Evolutionary conservation across 2,797 vertebrate species (phyloP).

Genomic region (Enteromius afrohamiltoni): DNA sequence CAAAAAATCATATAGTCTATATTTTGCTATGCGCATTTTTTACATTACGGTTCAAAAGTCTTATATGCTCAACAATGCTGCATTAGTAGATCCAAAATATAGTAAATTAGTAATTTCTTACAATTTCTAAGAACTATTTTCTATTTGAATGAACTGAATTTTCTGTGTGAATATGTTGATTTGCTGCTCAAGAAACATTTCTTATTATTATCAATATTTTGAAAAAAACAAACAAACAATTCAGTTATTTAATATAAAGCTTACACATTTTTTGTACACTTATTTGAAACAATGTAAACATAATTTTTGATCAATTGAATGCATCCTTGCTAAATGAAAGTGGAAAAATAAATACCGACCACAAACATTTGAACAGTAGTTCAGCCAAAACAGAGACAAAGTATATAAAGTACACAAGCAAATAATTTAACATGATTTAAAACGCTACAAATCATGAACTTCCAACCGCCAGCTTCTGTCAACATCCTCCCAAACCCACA

Average conservation of each 20-base stretch:
- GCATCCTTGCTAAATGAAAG: neutral
- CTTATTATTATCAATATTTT: neutral
- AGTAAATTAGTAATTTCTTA: neutral
- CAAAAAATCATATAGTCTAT: neutral
- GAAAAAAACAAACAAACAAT: too few species aligned
- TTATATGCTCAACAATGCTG: neutral
- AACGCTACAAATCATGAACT: neutral
- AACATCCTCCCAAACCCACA: slow-evolving; percentile 29
- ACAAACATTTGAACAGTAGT: neutral
- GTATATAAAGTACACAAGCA: neutral
- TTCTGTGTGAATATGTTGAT: neutral
- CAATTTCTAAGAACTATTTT: neutral
- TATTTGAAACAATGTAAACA: neutral
- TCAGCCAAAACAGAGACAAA: neutral
- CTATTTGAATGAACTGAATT: too few species aligned
- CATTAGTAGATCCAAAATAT: neutral
- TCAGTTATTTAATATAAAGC: neutral
- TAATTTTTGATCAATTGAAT: neutral
- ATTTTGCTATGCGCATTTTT: neutral
- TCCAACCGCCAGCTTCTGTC: slow-evolving; percentile 26
- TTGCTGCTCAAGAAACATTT: neutral
- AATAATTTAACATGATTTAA: neutral
- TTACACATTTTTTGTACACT: neutral
- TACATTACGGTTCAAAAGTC: neutral
- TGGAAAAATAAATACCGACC: neutral